Evolutionary conservation across 2,113 vertebrate genomes (phyloP).

Genomic region (Spizaetus ornatus): DNA sequence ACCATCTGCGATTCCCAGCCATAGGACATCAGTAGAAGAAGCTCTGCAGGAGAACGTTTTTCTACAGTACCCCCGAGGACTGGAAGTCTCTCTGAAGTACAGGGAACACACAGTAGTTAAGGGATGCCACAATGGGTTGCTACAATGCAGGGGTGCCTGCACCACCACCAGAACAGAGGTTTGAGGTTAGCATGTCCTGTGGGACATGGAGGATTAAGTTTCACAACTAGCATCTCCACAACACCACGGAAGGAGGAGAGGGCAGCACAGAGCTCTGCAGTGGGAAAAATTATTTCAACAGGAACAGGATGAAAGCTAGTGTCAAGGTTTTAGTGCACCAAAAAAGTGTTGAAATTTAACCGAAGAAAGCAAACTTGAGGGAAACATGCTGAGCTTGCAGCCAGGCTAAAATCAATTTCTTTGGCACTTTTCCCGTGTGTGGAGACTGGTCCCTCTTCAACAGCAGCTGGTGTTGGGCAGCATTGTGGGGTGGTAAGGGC

Average conservation of each 20-base stretch:
- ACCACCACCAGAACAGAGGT: background rate
- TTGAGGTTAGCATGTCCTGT: background rate
- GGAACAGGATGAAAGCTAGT: background rate
- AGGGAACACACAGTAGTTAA: background rate
- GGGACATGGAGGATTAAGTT: background rate
- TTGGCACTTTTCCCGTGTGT: background rate
- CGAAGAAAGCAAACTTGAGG: background rate
- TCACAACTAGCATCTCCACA: background rate
- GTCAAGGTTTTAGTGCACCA: background rate
- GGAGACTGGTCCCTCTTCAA: background rate
- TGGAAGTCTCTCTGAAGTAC: background rate
- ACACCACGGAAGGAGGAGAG: background rate
- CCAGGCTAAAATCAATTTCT: background rate
- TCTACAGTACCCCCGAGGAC: background rate
- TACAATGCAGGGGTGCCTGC: background rate
- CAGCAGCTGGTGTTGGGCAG: background rate
- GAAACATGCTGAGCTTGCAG: background rate
- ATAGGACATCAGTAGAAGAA: background rate
- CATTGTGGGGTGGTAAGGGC: fast-evolving
- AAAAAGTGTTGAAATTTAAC: background rate
- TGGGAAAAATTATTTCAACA: background rate
- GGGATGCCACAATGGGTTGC: background rate
- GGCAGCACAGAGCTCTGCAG: background rate
- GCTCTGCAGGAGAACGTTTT: background rate
- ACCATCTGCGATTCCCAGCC: background rate